Percentiles rank a stretch among this genome's conserved stretches.
phyloP scores from a whole-genome alignment of 1,140 invertebrate species.

The Drusus annulatus region DNA sequence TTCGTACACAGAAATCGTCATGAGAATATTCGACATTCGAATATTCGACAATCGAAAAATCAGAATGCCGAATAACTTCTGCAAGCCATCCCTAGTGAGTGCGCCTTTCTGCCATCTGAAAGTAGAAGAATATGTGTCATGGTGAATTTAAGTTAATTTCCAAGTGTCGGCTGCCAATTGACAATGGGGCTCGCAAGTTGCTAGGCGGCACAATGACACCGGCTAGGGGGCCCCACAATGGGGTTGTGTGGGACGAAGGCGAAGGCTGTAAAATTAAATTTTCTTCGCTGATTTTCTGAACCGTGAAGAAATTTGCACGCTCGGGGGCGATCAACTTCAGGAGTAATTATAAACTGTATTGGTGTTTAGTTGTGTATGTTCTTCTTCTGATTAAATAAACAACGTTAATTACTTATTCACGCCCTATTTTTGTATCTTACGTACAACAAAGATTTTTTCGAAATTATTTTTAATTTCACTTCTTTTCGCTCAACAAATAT shows the following conservation, averaged over 20 bases:
- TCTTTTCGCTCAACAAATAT: too few relatives aligned
- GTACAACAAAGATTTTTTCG: too few relatives aligned
- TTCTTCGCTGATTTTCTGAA: constrained; percentile 51
- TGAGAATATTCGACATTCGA: too few relatives aligned
- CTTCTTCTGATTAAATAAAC: too few relatives aligned
- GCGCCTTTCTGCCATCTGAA: background rate
- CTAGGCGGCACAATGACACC: constrained; percentile 17
- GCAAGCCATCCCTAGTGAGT: background rate
- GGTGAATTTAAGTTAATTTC: constrained; percentile 50
- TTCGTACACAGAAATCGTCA: too few relatives aligned
- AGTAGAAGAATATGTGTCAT: constrained; percentile 46
- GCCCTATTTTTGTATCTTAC: too few relatives aligned
- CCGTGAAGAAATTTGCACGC: constrained; percentile 37
- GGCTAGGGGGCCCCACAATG: constrained; percentile 4
- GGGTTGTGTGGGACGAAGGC: constrained; percentile 19
- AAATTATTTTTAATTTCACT: too few relatives aligned
- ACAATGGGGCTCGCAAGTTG: constrained; percentile 43
- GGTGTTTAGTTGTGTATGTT: too few relatives aligned
- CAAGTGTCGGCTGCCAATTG: constrained; percentile 51
- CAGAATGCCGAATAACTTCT: too few relatives aligned
- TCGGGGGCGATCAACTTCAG: background rate
- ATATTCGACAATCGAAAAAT: too few relatives aligned
- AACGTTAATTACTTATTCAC: too few relatives aligned
- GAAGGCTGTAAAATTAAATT: constrained; percentile 49
- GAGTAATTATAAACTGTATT: too few relatives aligned